Evolutionary conservation across 2,113 vertebrate genomes (phyloP).

Genomic region (Heliornis fulica): DNA sequence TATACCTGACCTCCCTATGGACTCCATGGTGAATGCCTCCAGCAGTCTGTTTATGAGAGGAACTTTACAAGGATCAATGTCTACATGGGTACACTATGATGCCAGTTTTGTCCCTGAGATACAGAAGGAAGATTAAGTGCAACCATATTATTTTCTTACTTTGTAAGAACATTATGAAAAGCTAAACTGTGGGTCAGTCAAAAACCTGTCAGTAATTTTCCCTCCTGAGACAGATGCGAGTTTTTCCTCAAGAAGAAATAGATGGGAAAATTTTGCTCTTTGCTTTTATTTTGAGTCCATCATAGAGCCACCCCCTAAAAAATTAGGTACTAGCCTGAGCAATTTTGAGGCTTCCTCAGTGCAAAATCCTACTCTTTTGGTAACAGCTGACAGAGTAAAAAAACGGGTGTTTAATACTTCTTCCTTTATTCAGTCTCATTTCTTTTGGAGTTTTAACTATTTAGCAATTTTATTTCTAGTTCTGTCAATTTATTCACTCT

Average conservation of each 20-base stretch:
- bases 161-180: neutral
- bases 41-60: neutral
- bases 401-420: neutral
- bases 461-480: neutral
- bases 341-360: neutral
- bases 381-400: neutral
- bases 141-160: neutral
- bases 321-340: neutral
- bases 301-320: rapidly evolving
- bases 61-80: neutral
- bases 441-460: neutral
- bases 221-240: neutral
- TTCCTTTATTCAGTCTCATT: neutral
- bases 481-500: neutral
- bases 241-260: neutral
- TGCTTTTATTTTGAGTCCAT: neutral
- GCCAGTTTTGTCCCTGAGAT: neutral
- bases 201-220: neutral
- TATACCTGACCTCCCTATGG: neutral
- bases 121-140: neutral
- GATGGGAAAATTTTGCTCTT: neutral
- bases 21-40: neutral
- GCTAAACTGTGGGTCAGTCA: neutral
- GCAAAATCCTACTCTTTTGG: neutral
- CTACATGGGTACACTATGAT: neutral